phyloP scores from a whole-genome alignment of 1,140 invertebrate species.

The Papilio aristodemus region DNA sequence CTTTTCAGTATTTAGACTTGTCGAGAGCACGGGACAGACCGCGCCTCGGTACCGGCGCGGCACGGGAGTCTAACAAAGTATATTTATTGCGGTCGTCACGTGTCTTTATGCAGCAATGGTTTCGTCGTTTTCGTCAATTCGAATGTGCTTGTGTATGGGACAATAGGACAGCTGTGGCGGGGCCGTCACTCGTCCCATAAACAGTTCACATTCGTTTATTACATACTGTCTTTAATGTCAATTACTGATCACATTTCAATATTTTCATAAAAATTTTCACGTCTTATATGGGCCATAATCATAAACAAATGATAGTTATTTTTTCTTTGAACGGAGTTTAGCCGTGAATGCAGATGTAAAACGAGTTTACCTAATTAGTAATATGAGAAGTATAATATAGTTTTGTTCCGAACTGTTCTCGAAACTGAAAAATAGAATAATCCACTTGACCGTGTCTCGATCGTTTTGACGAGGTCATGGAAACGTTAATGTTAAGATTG shows the following conservation, averaged over 20 bases:
- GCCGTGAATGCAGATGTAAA: conserved; percentile 56
- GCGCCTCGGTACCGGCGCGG: conserved; percentile 50
- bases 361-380: conserved; percentile 46
- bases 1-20: conserved; percentile 72
- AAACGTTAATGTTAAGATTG: conserved; percentile 34
- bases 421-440: conserved; percentile 38
- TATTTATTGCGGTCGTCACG: conserved; percentile 64
- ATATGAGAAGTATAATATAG: conserved; percentile 79
- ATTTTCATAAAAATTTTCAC: conserved; percentile 53
- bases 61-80: conserved; percentile 59
- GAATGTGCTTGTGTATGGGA: conserved; percentile 57
- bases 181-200: conserved; percentile 40
- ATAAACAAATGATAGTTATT: conserved; percentile 26
- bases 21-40: conserved; percentile 62
- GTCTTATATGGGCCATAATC: conserved; percentile 43
- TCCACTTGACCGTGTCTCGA: conserved; percentile 43
- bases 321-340: conserved; percentile 41
- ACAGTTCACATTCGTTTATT: conserved; percentile 58
- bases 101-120: conserved; percentile 62
- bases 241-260: conserved; percentile 71
- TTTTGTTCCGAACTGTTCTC: conserved; percentile 55
- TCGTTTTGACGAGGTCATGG: conserved; percentile 34
- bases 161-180: conserved; percentile 37
- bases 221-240: conserved; percentile 67
- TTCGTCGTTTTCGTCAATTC: conserved; percentile 49